Conservation (phyloP, 2,888 invertebrate genomes). For the Hydraecia micacea region DNA sequence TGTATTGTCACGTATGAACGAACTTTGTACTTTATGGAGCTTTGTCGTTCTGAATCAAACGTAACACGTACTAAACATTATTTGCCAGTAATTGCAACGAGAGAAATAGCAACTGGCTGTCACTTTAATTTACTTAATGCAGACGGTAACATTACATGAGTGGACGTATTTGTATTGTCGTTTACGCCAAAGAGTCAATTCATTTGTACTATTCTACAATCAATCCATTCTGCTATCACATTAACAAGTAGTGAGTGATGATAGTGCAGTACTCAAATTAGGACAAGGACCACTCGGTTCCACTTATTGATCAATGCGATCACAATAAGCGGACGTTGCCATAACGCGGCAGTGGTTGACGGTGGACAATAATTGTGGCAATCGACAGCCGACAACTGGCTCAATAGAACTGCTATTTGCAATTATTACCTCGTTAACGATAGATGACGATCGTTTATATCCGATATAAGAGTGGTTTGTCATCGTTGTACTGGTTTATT, state of each 20-base stretch:
- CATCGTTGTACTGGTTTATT: constrained; percentile 51
- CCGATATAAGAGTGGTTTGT: constrained; percentile 38
- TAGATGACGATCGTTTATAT: constrained; percentile 33
- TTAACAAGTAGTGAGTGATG: constrained; percentile 57
- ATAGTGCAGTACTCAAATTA: constrained; percentile 73
- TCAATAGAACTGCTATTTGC: constrained; percentile 67
- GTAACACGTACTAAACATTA: not conserved
- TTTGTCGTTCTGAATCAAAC: constrained; percentile 12
- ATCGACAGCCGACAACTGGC: constrained; percentile 72
- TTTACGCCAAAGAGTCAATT: constrained; percentile 24
- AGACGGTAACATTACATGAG: not conserved
- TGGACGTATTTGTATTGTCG: not conserved
- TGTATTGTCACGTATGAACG: not conserved
- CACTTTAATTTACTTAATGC: constrained; percentile 1
- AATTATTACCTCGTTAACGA: constrained; percentile 60
- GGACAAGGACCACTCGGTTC: constrained; percentile 80
- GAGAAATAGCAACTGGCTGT: not conserved
- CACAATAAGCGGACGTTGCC: constrained; percentile 88
- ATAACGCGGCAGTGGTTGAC: constrained; percentile 73
- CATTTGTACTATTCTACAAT: constrained; percentile 44
- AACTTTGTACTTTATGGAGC: constrained; percentile 35
- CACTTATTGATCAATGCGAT: constrained; percentile 80
- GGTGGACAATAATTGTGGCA: constrained; percentile 79
- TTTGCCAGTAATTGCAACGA: not conserved
- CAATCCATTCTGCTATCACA: constrained; percentile 46